These are phyloP conservation scores for Thripadectes ignobilis DNA, from an alignment of 2,797 vertebrate genomes.

Conservation along the genomic window DNA sequence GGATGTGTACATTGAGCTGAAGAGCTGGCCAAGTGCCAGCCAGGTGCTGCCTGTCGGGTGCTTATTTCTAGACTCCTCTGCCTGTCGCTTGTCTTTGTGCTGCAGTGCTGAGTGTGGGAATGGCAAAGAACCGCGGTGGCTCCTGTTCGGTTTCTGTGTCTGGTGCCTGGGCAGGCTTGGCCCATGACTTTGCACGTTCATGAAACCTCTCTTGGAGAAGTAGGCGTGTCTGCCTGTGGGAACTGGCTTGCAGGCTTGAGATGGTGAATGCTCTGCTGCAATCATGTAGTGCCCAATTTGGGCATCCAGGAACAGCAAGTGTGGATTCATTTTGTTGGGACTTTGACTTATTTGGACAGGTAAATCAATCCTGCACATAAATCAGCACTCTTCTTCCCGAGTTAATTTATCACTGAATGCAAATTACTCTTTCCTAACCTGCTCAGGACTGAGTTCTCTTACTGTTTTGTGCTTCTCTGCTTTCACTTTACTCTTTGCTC, in stretches of 20 bases:
- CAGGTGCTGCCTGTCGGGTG: not conserved
- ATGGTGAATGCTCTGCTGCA: not conserved
- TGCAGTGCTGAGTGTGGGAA: not conserved
- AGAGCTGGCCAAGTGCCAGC: not conserved
- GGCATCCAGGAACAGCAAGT: not conserved
- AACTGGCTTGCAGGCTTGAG: not conserved
- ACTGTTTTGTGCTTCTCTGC: not conserved
- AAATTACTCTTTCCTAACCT: not conserved
- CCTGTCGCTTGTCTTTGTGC: rapidly evolving
- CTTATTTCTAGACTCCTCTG: not conserved
- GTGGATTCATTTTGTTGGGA: not conserved
- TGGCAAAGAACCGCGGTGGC: too few relatives aligned
- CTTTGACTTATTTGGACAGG: not conserved
- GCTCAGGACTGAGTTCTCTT: not conserved
- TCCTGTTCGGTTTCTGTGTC: rapidly evolving
- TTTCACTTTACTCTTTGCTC: not conserved
- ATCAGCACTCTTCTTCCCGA: not conserved
- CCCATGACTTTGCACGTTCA: rapidly evolving
- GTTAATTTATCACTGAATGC: not conserved
- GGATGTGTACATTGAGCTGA: not conserved
- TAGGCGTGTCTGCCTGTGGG: not conserved
- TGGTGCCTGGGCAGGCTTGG: not conserved
- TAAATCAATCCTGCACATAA: not conserved
- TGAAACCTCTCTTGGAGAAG: not conserved
- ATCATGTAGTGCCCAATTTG: rapidly evolving